Conservation (phyloP, 2,888 invertebrate species). For the Fragum sueziense region DNA sequence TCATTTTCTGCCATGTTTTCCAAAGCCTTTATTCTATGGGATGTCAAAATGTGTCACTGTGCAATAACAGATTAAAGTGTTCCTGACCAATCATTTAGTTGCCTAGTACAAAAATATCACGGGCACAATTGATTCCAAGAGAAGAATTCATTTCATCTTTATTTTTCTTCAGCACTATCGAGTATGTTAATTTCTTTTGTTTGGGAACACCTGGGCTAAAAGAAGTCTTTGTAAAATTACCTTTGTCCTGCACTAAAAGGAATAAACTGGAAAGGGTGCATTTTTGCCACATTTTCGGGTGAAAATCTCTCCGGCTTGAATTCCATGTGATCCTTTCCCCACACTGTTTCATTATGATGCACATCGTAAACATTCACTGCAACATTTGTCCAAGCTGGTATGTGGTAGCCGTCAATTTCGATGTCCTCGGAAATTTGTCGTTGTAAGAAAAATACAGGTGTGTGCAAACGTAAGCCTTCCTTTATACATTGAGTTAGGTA, state of each 20-base stretch:
- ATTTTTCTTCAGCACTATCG: no score
- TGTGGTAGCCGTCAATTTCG: conserved; percentile 65
- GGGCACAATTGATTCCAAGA: no score
- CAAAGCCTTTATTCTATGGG: no score
- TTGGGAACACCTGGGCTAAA: no score
- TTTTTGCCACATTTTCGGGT: conserved; percentile 66
- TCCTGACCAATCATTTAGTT: no score
- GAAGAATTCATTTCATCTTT: no score
- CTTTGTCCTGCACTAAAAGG: conserved; percentile 78
- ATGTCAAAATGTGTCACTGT: no score
- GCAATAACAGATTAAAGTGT: no score
- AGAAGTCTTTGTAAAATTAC: no score
- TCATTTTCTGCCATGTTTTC: no score
- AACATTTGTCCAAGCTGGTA: conserved; percentile 68
- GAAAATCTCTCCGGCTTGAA: conserved; percentile 73
- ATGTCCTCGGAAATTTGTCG: conserved; percentile 67
- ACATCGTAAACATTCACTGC: conserved; percentile 69
- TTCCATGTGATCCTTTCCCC: conserved; percentile 66
- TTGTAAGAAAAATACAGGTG: conserved; percentile 65
- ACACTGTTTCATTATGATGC: conserved; percentile 75
- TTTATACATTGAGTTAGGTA: conserved; percentile 69
- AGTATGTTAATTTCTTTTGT: no score
- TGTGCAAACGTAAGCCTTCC: conserved; percentile 65
- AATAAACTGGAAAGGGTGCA: conserved; percentile 70
- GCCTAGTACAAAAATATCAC: no score